Evolutionary conservation across 2,113 vertebrate genomes (phyloP).

Genomic region (Perccottus glenii): DNA sequence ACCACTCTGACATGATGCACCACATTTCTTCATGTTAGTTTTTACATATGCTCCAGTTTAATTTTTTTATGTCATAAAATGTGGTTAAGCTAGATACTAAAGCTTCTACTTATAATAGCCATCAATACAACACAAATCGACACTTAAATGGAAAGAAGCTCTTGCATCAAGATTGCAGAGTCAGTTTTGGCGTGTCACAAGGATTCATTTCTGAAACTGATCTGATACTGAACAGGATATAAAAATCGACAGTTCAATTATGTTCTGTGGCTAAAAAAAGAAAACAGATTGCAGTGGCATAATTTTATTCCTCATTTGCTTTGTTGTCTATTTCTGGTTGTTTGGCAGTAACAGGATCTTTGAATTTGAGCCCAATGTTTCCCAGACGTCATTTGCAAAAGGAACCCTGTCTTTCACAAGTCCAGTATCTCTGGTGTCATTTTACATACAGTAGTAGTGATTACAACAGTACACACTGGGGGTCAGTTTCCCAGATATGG

Average conservation of each 20-base stretch:
- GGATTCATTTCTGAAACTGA: not conserved
- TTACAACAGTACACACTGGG: not conserved
- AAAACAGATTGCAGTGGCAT: not conserved
- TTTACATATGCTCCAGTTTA: no score
- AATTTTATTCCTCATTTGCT: not conserved
- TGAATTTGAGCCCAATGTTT: conserved; percentile 13
- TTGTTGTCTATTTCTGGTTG: not conserved
- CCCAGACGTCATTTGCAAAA: conserved; percentile 14
- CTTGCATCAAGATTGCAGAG: no score
- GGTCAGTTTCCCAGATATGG: conserved; percentile 5
- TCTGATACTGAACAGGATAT: not conserved
- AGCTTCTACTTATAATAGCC: no score
- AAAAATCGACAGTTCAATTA: not conserved
- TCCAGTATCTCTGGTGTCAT: conserved; percentile 9
- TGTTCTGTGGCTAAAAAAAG: not conserved
- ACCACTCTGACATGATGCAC: no score
- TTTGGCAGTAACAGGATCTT: conserved; percentile 1
- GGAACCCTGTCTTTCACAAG: not conserved
- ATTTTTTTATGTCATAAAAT: no score
- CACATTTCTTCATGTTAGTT: no score
- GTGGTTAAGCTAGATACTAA: no score
- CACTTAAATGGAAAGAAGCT: no score
- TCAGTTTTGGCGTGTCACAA: no score
- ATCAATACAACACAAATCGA: no score
- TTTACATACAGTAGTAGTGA: conserved; percentile 7